Percentiles rank a stretch among this genome's conserved stretches.
Conservation (phyloP, 2,797 vertebrate species). For the Anguilla pacifica region DNA sequence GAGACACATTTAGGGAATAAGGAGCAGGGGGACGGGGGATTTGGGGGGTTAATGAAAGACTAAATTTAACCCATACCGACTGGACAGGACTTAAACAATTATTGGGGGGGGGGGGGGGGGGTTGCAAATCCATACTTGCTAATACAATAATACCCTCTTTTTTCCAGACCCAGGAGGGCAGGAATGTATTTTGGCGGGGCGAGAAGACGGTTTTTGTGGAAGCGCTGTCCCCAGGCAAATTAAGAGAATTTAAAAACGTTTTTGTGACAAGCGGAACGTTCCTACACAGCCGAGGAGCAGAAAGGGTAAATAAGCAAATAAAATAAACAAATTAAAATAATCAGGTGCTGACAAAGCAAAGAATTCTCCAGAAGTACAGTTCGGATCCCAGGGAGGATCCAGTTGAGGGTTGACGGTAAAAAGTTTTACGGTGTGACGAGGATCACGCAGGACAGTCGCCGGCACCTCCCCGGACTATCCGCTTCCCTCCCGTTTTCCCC, state of each 20-base stretch:
- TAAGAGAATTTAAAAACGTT: neutral
- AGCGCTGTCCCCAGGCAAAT: constrained; percentile 45
- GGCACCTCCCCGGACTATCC: neutral
- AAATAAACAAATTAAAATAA: neutral
- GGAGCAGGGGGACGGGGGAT: neutral
- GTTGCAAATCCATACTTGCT: constrained; percentile 48
- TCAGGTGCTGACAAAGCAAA: neutral
- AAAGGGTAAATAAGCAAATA: neutral
- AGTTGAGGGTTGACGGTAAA: constrained; percentile 45
- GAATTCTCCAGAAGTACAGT: constrained; percentile 46
- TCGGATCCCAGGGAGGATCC: neutral
- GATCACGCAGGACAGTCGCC: constrained; percentile 14
- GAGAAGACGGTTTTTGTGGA: constrained; percentile 36
- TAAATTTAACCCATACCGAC: constrained; percentile 57
- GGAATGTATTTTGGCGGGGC: constrained; percentile 37
- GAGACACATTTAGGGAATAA: constrained; percentile 22
- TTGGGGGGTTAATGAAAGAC: constrained; percentile 51
- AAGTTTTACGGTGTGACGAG: constrained; percentile 25
- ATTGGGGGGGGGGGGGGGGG: constrained; percentile 40
- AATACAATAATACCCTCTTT: constrained; percentile 45
- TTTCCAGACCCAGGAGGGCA: constrained; percentile 54
- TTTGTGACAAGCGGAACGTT: no score
- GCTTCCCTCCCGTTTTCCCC: neutral
- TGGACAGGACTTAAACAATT: constrained; percentile 55
- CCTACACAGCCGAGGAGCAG: neutral